These are phyloP conservation scores for Littorina saxatilis DNA, from an alignment of 1,140 invertebrate genomes.

Conservation along the genomic window DNA sequence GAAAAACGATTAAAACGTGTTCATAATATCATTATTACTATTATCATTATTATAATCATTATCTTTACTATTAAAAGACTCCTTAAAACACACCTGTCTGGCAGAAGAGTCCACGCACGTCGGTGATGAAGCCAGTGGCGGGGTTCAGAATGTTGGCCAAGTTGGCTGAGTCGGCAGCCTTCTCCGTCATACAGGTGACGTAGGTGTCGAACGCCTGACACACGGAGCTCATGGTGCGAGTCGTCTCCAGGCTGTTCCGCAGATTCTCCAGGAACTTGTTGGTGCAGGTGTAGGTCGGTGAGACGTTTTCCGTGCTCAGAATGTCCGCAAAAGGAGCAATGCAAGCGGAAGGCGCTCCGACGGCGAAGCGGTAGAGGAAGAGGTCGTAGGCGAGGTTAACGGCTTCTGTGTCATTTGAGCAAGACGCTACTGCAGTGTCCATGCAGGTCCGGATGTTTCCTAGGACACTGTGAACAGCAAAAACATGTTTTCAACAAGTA, in stretches of 20 bases:
- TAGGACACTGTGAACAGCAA: not conserved
- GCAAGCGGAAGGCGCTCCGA: not conserved
- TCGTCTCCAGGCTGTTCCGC: not conserved
- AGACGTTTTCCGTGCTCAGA: not conserved
- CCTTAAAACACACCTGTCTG: constrained; percentile 9
- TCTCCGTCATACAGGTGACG: not conserved
- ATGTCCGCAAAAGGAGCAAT: not conserved
- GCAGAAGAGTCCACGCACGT: not conserved
- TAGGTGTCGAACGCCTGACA: not conserved
- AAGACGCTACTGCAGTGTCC: not conserved
- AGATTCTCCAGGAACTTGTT: not conserved
- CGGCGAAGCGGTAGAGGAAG: not conserved
- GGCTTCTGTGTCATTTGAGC: not conserved
- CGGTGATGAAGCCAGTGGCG: not conserved
- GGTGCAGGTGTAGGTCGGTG: not conserved
- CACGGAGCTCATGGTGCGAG: not conserved
- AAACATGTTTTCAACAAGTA: too few relatives aligned
- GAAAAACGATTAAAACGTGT: too few relatives aligned
- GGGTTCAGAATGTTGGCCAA: not conserved
- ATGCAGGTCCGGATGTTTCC: not conserved
- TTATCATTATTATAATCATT: too few relatives aligned
- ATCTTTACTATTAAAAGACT: too few relatives aligned
- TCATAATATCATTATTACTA: too few relatives aligned
- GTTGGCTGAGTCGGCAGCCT: not conserved
- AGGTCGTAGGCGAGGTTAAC: not conserved